Evolutionary conservation across 2,888 invertebrate species (phyloP).

Genomic region (Branchipolynoe longqiensis): DNA sequence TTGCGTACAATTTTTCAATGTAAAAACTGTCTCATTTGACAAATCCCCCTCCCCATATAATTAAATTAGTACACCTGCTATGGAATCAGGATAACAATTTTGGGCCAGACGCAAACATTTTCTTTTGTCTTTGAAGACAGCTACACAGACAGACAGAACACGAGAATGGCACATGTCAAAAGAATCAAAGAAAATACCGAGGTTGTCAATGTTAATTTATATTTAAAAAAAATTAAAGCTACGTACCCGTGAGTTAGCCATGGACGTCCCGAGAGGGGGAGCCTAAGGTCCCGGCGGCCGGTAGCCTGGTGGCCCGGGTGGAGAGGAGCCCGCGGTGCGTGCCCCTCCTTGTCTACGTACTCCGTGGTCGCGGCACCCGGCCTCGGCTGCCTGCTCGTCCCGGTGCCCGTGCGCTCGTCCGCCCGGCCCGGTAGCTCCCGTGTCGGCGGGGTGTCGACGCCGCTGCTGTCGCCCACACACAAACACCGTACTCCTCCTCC

Average conservation of each 20-base stretch:
- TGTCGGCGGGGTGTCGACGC: neutral
- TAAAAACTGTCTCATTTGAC: too few species aligned
- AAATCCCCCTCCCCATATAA: too few species aligned
- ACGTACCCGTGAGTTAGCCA: conserved; percentile 45
- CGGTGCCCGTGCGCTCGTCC: conserved; percentile 18
- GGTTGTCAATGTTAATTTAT: too few species aligned
- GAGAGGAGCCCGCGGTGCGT: neutral
- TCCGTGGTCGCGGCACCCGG: conserved; percentile 15
- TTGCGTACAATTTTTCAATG: too few species aligned
- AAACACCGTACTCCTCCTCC: conserved; percentile 17
- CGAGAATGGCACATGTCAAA: neutral
- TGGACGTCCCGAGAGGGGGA: conserved; percentile 15
- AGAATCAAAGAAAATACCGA: too few species aligned
- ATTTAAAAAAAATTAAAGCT: too few species aligned
- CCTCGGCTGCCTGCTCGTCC: conserved; percentile 36
- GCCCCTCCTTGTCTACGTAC: conserved; percentile 35
- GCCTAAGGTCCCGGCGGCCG: conserved; percentile 36
- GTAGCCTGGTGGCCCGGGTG: conserved; percentile 38
- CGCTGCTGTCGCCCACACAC: neutral
- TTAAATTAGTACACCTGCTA: too few species aligned
- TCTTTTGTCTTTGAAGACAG: too few species aligned
- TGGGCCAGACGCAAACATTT: too few species aligned
- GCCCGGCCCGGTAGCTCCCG: conserved; percentile 10
- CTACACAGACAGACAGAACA: too few species aligned
- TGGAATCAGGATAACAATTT: too few species aligned